These are phyloP conservation scores for Nibea albiflora DNA, from an alignment of 2,113 vertebrate species.

Conservation along the genomic window DNA sequence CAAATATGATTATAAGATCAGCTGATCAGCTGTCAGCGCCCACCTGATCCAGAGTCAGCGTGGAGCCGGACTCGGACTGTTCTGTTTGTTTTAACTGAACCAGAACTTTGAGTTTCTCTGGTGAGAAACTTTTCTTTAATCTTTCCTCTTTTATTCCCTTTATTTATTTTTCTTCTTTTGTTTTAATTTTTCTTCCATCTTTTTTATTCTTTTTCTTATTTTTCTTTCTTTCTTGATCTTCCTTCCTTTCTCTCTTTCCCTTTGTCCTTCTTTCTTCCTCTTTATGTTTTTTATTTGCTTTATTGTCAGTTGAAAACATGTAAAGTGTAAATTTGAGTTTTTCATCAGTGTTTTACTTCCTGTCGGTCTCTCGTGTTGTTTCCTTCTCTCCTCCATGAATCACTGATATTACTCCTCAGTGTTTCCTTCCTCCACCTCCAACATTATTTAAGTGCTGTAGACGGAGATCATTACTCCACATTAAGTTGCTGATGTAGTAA, in stretches of 20 bases:
- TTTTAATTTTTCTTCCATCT: not conserved
- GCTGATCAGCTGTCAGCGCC: too few relatives aligned
- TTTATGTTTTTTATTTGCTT: too few relatives aligned
- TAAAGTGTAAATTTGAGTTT: not conserved
- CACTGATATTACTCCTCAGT: not conserved
- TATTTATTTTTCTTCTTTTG: not conserved
- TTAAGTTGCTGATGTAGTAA: constrained; percentile 43
- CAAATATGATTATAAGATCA: too few relatives aligned
- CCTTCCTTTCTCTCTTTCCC: not conserved
- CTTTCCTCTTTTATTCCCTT: not conserved
- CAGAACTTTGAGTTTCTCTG: too few relatives aligned
- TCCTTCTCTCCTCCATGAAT: not conserved
- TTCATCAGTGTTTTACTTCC: not conserved
- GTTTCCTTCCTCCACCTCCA: not conserved
- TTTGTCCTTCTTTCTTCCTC: not conserved
- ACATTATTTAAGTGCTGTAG: not conserved
- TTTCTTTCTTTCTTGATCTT: not conserved
- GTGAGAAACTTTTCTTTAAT: not conserved
- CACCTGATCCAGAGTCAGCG: too few relatives aligned
- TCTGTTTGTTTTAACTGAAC: too few relatives aligned
- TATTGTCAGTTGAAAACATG: too few relatives aligned
- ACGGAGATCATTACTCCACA: constrained; percentile 33
- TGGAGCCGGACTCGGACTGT: too few relatives aligned
- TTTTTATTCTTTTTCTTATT: not conserved
- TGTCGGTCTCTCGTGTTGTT: not conserved